phyloP scores from a whole-genome alignment of 2,797 vertebrate genomes.

The Calcarius lapponicus region DNA sequence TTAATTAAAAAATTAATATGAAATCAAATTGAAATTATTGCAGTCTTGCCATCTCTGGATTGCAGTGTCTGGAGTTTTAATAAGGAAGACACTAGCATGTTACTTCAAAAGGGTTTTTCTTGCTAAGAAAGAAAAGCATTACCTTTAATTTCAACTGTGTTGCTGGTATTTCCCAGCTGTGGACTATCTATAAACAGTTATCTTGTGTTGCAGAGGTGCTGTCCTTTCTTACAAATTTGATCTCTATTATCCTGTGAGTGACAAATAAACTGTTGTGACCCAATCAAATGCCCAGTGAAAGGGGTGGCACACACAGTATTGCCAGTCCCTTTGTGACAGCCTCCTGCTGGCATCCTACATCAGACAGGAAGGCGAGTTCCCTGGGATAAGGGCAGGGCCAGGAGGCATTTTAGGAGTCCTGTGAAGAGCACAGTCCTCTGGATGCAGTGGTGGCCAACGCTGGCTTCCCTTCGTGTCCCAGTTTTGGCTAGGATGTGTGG shows the following conservation, averaged over 20 bases:
- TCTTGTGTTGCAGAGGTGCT: background rate
- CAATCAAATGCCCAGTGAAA: accelerated
- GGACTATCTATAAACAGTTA: background rate
- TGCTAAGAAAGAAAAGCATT: background rate
- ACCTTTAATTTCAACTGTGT: background rate
- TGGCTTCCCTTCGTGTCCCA: background rate
- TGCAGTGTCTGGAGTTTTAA: background rate
- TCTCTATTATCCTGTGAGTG: background rate
- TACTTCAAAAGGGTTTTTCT: background rate
- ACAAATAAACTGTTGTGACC: background rate
- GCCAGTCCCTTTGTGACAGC: background rate
- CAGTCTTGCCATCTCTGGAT: background rate
- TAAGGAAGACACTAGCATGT: background rate
- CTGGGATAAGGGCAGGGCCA: background rate
- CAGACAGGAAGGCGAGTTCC: background rate
- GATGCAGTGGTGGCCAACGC: background rate
- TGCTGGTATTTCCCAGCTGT: background rate
- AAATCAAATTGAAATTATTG: background rate
- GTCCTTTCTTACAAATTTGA: background rate
- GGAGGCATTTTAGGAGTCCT: background rate
- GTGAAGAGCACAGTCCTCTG: background rate
- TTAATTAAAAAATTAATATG: background rate
- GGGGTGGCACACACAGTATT: background rate
- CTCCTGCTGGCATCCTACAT: background rate
- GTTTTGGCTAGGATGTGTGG: background rate